Conservation (phyloP, 2,888 invertebrate genomes). For the Drosophila macrospina region DNA sequence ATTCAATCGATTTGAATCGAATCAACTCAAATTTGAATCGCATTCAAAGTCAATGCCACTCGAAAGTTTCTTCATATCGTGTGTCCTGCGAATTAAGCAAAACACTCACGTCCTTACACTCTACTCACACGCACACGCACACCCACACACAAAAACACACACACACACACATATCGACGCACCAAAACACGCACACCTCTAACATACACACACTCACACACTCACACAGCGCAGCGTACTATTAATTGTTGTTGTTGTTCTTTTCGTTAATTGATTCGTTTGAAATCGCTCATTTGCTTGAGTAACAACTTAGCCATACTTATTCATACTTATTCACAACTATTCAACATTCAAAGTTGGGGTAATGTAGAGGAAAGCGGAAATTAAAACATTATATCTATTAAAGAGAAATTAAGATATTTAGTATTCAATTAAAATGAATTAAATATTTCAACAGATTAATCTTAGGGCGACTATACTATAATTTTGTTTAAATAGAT, state of each 20-base stretch:
- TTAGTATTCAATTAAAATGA: no score
- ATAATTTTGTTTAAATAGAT: neutral
- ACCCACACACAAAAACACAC: conserved; percentile 16
- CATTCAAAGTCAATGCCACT: conserved; percentile 48
- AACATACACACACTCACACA: conserved; percentile 15
- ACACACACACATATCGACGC: conserved; percentile 18
- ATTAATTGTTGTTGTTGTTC: conserved; percentile 67
- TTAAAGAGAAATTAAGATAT: no score
- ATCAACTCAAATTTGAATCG: conserved; percentile 41
- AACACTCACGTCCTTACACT: conserved; percentile 43
- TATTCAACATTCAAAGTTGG: neutral
- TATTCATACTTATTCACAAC: conserved; percentile 18
- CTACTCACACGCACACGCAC: conserved; percentile 25
- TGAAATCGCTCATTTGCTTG: conserved; percentile 61
- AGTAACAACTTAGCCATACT: conserved; percentile 33
- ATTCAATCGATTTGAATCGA: conserved; percentile 35
- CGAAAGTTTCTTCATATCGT: conserved; percentile 49
- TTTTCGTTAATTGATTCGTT: conserved; percentile 65
- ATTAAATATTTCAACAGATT: neutral
- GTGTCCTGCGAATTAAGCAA: conserved; percentile 48
- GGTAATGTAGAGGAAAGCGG: neutral
- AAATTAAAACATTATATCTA: no score
- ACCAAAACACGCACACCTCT: conserved; percentile 13
- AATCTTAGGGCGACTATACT: neutral
- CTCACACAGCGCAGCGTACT: conserved; percentile 41